A percentile compares a stretch with the other conserved stretches of the same genome.
Evolutionary conservation across 2,888 invertebrate species (phyloP).

Genomic region (Leucophenga maculata): DNA sequence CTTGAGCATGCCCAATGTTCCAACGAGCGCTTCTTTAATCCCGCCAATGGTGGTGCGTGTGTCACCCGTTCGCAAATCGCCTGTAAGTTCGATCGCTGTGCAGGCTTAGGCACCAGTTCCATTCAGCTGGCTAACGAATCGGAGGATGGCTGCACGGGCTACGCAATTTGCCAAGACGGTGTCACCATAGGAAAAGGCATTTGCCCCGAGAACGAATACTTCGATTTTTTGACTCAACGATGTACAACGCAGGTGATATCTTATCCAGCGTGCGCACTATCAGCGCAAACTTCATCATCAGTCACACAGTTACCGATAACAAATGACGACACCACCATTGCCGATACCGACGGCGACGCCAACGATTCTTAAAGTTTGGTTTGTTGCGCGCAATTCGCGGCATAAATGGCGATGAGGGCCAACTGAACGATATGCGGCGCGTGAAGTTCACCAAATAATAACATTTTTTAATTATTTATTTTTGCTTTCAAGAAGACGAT

Average conservation of each 20-base stretch:
- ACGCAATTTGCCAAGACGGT: conserved; percentile 61
- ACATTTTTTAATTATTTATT: too few relatives aligned
- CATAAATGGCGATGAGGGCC: too few relatives aligned
- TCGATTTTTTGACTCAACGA: conserved; percentile 59
- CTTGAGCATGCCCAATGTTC: conserved; percentile 54
- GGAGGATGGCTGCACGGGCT: conserved; percentile 61
- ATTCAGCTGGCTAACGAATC: conserved; percentile 63
- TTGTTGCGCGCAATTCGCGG: neutral
- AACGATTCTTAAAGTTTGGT: neutral
- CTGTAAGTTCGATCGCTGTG: conserved; percentile 61
- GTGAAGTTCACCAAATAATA: too few relatives aligned
- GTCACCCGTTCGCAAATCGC: conserved; percentile 51
- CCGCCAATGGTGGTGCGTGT: conserved; percentile 56
- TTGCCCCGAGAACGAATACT: conserved; percentile 60
- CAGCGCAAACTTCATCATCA: conserved; percentile 33
- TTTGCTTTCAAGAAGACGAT: too few relatives aligned
- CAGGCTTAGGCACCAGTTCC: conserved; percentile 48
- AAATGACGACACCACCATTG: conserved; percentile 37
- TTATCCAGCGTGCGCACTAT: conserved; percentile 55
- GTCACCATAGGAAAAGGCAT: conserved; percentile 50
- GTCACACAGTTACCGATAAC: conserved; percentile 24
- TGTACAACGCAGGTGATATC: conserved; percentile 54
- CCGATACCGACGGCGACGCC: conserved; percentile 1
- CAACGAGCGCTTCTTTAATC: conserved; percentile 55
- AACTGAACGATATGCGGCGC: too few relatives aligned